A percentile compares a stretch with the other conserved stretches of the same genome.
Conservation (phyloP, 2,797 vertebrate species). For the Acipenser ruthenus region DNA sequence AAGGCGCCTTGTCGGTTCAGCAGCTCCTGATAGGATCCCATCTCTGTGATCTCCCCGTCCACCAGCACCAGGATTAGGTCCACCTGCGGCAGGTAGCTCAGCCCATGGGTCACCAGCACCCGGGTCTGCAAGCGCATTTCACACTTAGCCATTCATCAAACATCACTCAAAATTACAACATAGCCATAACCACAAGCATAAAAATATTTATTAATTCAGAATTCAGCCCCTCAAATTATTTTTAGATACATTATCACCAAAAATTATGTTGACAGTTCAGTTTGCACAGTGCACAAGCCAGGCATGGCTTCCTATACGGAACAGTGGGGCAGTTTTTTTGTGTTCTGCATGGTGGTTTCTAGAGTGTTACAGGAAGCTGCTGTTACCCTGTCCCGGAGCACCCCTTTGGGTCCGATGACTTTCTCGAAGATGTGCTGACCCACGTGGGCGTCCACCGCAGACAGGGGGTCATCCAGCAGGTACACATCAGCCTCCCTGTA, state of each 20-base stretch:
- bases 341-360: conserved; percentile 23
- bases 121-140: conserved; percentile 54
- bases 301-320: background rate
- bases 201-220: no score
- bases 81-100: conserved; percentile 77
- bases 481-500: conserved; percentile 63
- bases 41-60: conserved; percentile 80
- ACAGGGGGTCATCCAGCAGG: conserved; percentile 70
- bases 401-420: conserved; percentile 62
- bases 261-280: no score
- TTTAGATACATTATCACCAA: background rate
- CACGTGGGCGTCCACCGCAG: conserved; percentile 65
- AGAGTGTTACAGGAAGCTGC: conserved; percentile 8
- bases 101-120: conserved; percentile 61
- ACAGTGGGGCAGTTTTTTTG: background rate
- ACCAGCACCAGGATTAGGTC: conserved; percentile 79
- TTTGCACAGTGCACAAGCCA: no score
- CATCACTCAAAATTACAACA: no score
- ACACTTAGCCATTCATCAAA: no score
- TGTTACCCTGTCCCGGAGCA: conserved; percentile 59
- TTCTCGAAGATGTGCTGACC: conserved; percentile 65
- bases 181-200: no score
- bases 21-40: conserved; percentile 84
- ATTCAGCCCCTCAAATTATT: background rate
- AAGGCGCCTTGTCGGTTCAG: conserved; percentile 57